Conservation (phyloP, 2,888 invertebrate genomes). For the Agonopterix arenella region DNA sequence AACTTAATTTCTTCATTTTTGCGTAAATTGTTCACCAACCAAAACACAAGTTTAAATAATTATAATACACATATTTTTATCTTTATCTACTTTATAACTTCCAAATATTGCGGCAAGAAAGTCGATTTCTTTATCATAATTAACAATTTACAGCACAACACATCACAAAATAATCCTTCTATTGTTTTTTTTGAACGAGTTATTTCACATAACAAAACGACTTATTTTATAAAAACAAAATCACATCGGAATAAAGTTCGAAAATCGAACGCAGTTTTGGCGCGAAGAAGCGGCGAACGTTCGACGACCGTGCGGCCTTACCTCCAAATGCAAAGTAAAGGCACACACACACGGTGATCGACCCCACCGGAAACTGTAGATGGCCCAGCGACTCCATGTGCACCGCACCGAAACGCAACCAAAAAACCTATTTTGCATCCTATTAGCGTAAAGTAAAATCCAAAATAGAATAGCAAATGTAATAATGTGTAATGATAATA, state of each 20-base stretch:
- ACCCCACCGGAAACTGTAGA: constrained; percentile 77
- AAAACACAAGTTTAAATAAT: constrained; percentile 22
- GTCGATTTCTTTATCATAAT: constrained; percentile 23
- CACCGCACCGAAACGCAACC: constrained; percentile 66
- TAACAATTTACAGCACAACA: constrained; percentile 16
- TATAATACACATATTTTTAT: constrained; percentile 6
- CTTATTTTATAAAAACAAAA: constrained; percentile 6
- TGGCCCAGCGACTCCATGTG: constrained; percentile 70
- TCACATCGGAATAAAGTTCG: constrained; percentile 16
- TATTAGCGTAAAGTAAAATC: constrained; percentile 15
- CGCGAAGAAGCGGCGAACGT: constrained; percentile 47
- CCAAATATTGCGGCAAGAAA: constrained; percentile 19
- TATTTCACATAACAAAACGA: constrained; percentile 9
- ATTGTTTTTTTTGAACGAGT: neutral
- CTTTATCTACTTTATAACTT: constrained; percentile 17
- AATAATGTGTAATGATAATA: constrained; percentile 40
- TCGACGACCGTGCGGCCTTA: constrained; percentile 39
- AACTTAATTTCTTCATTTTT: constrained; percentile 50
- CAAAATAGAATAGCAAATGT: constrained; percentile 16
- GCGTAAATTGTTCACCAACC: constrained; percentile 30
- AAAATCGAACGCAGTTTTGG: constrained; percentile 33
- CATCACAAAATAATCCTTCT: neutral
- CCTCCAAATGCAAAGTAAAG: constrained; percentile 52
- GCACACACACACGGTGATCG: constrained; percentile 63
- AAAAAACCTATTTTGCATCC: constrained; percentile 32